Evolutionary conservation across 2,888 invertebrate genomes (phyloP), one percentile per base, ranked within the genome.

Genomic region (Atherix ibis): DNA sequence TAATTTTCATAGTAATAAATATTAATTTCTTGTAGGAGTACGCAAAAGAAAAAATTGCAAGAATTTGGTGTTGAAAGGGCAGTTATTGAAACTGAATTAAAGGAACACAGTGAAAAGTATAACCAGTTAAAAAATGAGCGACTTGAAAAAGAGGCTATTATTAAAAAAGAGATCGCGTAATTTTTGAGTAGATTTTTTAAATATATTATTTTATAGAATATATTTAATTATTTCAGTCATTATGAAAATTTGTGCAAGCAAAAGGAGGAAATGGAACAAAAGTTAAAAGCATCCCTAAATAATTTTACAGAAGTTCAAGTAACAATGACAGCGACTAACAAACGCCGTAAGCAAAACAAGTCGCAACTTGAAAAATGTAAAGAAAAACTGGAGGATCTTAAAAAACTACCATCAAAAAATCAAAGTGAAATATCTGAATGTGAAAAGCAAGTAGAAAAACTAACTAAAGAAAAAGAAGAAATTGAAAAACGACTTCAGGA

Each of bases 261-360:
- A 35, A 73, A 70, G 39, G 76, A 78, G 10, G 65, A 67, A 16
- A 44, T 68, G 18, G 64, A 68, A 5, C 72, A 73, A 43, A 68
- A 71, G 30, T 67, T 77, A 34, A 71, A 75, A 37, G 64, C 60
- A 3, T 70, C 72, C 27, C 77, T 77, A 46, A 72, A 69, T 39
- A 71, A 73, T 49, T 73, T 75, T 40, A 71, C 76, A 0, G 64
- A 71, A 16, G 56, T 73, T 0, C 71, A 73, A 47, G 75, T 74
- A 2, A 77, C 78, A 34, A 69, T 74, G 50, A 66, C 70, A 1
- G 72, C 74, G 42, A 66, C 69, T 1, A 84, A 77, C 46, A 78
- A 76, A 45, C 76, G 78, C 43, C 69, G 76, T 41, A 85, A 84
- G 52, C 77, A 79, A 49, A 67, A 79, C 18, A 76, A 76, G 40